Conservation (phyloP, 2,113 vertebrate species). For the Recurvirostra avosetta region DNA sequence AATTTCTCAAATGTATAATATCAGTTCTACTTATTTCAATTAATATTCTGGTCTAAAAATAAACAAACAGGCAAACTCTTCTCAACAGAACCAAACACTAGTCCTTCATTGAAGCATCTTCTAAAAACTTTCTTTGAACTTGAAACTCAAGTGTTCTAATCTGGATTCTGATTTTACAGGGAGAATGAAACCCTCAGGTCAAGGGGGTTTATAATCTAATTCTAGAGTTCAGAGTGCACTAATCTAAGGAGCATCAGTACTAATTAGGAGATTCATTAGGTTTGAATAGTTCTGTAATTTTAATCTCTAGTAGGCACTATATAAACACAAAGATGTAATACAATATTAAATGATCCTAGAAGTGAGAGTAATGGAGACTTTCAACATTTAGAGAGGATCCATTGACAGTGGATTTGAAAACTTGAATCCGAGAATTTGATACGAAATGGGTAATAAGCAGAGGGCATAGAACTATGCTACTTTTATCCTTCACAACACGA, state of each 20-base stretch:
- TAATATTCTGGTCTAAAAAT: neutral
- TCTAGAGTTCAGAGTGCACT: neutral
- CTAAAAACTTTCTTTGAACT: neutral
- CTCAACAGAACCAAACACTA: neutral
- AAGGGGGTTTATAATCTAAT: neutral
- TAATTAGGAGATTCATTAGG: neutral
- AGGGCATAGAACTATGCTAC: neutral
- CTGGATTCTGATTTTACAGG: neutral
- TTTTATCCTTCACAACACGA: accelerated
- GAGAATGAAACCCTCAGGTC: neutral
- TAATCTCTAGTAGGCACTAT: neutral
- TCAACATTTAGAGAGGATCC: neutral
- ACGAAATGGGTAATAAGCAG: neutral
- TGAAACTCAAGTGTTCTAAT: neutral
- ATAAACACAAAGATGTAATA: neutral
- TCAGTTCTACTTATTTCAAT: neutral
- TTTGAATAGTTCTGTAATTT: neutral
- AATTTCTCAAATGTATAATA: neutral
- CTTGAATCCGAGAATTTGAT: neutral
- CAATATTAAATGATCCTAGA: neutral
- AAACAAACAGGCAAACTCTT: neutral
- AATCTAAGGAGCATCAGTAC: neutral
- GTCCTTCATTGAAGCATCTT: neutral
- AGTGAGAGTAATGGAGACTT: neutral
- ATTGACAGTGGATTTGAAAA: neutral